Evolutionary conservation across 2,113 vertebrate species (phyloP), one percentile per base, ranked within the genome.

Genomic region (Rafetus swinhoei): DNA sequence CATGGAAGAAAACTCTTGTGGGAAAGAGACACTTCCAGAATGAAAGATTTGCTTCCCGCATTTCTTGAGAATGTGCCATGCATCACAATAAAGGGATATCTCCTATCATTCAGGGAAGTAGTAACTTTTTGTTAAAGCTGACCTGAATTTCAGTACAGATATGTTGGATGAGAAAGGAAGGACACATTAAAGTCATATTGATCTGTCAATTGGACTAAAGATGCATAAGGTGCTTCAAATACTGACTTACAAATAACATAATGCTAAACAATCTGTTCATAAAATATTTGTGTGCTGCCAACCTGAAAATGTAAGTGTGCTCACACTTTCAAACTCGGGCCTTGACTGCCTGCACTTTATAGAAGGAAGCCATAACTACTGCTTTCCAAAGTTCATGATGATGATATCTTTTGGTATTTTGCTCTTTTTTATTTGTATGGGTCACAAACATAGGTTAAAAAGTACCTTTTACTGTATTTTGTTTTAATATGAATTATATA

Each of bases 81-180:
- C 86, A 92, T 94, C 1, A 4, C 62, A 84, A 87, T 79, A 93
- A 94, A 93, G 21, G 85, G 94, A 96, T 88, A 96, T 89, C 93
- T 94, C 82, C 93, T 95, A 32, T 95, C 57, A 84, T 72, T 95
- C 86, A 92, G 83, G 77, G 94, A 96, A 96, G 93, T 90, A 95
- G 90, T 96, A 96, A 96, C 35, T 95, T 97, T 91, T 94, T 96
- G 65, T 94, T 95, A 97, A 87, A 96, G 96, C 69, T 97, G 95
- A 96, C 96, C 95, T 96, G 90, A 93, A 95, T 96, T 96, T 95
- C 94, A 94, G 81, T 94, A 79, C 91, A 91, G 89, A 95, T 97
- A 90, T 53, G 88, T 32, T 88, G 87, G 86, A 52, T 52, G 79
- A 88, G 80, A 95, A 74, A 94, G 92, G 93, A 95, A 90, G 60